Percentiles rank a stretch among this genome's conserved stretches.
These are phyloP conservation scores for Yasuhikotakia modesta DNA, from an alignment of 2,797 vertebrate genomes.

Conservation along the genomic window DNA sequence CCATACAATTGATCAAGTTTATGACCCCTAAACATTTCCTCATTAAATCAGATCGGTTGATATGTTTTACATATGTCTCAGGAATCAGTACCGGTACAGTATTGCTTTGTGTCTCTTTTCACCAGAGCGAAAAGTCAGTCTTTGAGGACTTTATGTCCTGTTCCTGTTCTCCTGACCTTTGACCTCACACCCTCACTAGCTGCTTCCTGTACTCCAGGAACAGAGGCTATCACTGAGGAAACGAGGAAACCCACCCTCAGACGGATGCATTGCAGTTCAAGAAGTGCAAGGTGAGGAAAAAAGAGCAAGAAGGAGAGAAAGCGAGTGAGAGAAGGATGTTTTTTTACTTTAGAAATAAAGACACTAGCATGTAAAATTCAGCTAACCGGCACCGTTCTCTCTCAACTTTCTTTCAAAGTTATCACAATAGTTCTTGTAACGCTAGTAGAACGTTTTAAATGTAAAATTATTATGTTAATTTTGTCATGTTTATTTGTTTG, in stretches of 20 bases:
- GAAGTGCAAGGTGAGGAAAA: background rate
- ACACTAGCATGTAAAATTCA: background rate
- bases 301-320: background rate
- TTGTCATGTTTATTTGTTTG: too few relatives aligned
- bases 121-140: slow-evolving; percentile 33
- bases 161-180: slow-evolving; percentile 47
- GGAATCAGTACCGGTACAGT: background rate
- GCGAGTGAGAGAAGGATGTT: background rate
- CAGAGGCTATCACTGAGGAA: slow-evolving; percentile 34
- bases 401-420: too few relatives aligned
- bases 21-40: too few relatives aligned
- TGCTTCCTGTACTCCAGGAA: slow-evolving; percentile 59
- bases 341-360: slow-evolving; percentile 5
- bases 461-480: too few relatives aligned
- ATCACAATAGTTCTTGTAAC: too few relatives aligned
- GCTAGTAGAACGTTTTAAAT: too few relatives aligned
- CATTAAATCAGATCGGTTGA: too few relatives aligned
- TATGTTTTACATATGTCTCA: too few relatives aligned
- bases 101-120: slow-evolving; percentile 33
- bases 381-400: too few relatives aligned
- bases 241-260: background rate
- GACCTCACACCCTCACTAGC: slow-evolving; percentile 41
- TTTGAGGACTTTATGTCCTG: slow-evolving; percentile 7
- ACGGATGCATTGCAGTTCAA: background rate
- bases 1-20: too few relatives aligned